Percentiles rank a stretch among this genome's conserved stretches.
phyloP scores from a whole-genome alignment of 2,888 invertebrate species.

The Lissocephala sabroskyi region DNA sequence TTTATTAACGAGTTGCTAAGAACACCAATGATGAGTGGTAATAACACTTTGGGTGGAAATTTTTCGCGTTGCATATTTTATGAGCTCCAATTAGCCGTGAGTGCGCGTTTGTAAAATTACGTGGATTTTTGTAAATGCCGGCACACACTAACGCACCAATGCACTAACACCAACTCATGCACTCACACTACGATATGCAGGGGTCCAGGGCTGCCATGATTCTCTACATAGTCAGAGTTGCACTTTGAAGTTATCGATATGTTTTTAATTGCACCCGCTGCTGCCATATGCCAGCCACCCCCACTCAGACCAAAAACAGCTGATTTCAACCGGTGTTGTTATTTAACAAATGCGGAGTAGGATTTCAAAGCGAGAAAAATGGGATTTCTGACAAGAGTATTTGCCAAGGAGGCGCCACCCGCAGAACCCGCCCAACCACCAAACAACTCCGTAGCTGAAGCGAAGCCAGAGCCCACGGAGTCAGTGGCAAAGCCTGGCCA shows the following conservation, averaged over 20 bases:
- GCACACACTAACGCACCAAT: no score
- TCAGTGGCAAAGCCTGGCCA: not conserved
- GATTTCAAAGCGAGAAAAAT: constrained; percentile 12
- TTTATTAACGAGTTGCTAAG: not conserved
- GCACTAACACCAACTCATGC: no score
- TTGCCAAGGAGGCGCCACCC: constrained; percentile 34
- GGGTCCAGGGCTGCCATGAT: no score
- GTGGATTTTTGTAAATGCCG: constrained; percentile 56
- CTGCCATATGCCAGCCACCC: no score
- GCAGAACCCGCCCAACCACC: constrained; percentile 9
- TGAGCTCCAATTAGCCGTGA: not conserved
- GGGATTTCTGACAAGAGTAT: constrained; percentile 47
- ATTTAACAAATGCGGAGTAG: not conserved
- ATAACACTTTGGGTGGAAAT: no score
- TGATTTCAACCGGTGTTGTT: constrained; percentile 23
- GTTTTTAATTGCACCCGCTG: no score
- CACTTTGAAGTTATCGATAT: no score
- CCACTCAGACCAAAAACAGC: no score
- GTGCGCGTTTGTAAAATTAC: constrained; percentile 26
- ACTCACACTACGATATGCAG: no score
- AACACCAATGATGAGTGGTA: constrained; percentile 21
- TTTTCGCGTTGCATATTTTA: not conserved
- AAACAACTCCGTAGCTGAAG: no score
- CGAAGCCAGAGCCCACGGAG: constrained; percentile 10
- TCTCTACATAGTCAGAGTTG: no score